Evolutionary conservation across 2,113 vertebrate genomes (phyloP).

Genomic region (Hemiscyllium ocellatum): DNA sequence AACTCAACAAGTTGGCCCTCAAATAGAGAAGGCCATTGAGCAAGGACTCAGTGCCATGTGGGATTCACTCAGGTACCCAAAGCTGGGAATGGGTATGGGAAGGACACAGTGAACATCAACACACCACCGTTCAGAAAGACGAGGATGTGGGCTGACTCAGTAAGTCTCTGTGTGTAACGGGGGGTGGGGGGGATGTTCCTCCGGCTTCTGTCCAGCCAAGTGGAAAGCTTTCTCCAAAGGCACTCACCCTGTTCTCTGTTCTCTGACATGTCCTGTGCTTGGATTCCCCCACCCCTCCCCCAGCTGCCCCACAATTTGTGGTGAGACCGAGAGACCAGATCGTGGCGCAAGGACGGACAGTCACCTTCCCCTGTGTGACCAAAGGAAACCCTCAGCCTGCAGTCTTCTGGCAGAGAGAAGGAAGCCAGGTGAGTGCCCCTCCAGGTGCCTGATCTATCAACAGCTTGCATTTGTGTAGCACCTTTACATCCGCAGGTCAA

Average conservation of each 20-base stretch:
- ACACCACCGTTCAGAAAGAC: neutral
- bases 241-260: neutral
- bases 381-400: constrained; percentile 96
- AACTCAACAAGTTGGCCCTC: neutral
- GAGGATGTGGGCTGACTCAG: neutral
- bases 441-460: too few relatives aligned
- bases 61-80: too few relatives aligned
- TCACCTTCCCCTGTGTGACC: constrained; percentile 93
- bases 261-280: neutral
- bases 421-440: constrained; percentile 74
- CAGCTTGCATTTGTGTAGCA: neutral
- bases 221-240: neutral
- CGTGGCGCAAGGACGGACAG: constrained; percentile 84
- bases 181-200: neutral
- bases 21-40: neutral
- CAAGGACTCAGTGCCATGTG: neutral
- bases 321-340: constrained; percentile 96
- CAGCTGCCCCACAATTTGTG: constrained; percentile 96
- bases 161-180: neutral
- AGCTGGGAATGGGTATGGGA: neutral
- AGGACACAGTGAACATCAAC: neutral
- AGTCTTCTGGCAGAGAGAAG: constrained; percentile 98
- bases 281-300: constrained; percentile 24
- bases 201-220: neutral
- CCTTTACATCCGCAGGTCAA: too few relatives aligned